A percentile compares a stretch with the other conserved stretches of the same genome.
phyloP scores from a whole-genome alignment of 2,797 vertebrate species.

The Peromyscus nudipes region DNA sequence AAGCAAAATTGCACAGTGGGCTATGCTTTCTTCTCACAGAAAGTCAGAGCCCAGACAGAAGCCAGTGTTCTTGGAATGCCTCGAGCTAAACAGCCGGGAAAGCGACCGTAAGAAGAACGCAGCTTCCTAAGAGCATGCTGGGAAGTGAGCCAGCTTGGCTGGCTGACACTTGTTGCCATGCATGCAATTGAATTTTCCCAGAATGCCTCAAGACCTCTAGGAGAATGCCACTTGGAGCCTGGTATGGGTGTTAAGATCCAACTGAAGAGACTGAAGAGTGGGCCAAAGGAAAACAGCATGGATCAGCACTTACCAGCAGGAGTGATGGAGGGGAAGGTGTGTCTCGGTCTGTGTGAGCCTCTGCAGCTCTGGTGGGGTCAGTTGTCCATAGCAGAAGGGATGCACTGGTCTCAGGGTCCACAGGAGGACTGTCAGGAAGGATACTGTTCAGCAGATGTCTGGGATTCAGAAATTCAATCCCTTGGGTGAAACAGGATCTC shows the following conservation, averaged over 20 bases:
- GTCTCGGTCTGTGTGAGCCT: background rate
- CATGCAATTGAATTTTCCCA: constrained; percentile 17
- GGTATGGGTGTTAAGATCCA: background rate
- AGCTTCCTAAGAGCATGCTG: constrained; percentile 30
- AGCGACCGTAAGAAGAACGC: background rate
- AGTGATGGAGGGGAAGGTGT: background rate
- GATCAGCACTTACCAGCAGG: constrained; percentile 76
- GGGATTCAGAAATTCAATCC: constrained; percentile 79
- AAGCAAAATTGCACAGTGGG: background rate
- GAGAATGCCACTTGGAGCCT: background rate
- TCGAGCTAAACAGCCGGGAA: background rate
- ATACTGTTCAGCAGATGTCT: constrained; percentile 8
- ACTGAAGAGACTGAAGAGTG: background rate
- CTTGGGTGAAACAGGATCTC: constrained; percentile 75
- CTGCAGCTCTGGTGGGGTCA: background rate
- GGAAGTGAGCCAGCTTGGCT: background rate
- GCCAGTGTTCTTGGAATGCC: constrained; percentile 31
- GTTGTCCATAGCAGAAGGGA: background rate
- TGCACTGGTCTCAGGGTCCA: background rate
- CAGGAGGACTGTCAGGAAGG: background rate
- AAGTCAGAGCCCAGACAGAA: constrained; percentile 11
- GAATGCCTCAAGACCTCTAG: constrained; percentile 35
- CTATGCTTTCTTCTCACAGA: constrained; percentile 16
- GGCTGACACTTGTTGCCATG: background rate
- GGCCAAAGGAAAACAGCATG: background rate